These are phyloP conservation scores for Chloroclystis v-ata DNA, from an alignment of 2,888 invertebrate genomes.

Conservation along the genomic window DNA sequence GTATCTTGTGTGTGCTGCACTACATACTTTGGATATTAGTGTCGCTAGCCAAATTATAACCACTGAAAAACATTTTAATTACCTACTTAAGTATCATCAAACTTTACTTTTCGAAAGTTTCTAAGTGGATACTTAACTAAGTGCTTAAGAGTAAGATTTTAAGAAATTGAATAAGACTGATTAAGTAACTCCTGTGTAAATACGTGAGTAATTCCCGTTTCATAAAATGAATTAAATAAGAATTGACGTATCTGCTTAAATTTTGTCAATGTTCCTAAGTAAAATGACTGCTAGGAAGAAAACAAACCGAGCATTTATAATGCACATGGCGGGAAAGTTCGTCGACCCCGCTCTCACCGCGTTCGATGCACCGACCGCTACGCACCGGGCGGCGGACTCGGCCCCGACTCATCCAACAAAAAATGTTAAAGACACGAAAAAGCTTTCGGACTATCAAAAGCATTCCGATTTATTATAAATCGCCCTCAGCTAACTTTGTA, in stretches of 20 bases:
- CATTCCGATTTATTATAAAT: conserved; percentile 32
- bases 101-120: no score
- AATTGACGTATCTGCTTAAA: background rate
- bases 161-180: no score
- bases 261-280: background rate
- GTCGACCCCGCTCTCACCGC: conserved; percentile 72
- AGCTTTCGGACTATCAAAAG: conserved; percentile 31
- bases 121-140: no score
- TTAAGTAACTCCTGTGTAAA: no score
- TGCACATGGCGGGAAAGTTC: conserved; percentile 67
- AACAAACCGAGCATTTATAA: conserved; percentile 36
- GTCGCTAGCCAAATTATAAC: no score
- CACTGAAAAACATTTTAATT: no score
- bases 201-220: no score
- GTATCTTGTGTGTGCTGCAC: no score
- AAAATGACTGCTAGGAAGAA: conserved; percentile 13
- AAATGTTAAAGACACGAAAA: conserved; percentile 30
- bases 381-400: conserved; percentile 38
- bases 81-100: no score
- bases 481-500: conserved; percentile 28
- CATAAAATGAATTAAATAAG: no score
- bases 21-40: no score
- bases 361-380: conserved; percentile 70
- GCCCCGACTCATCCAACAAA: conserved; percentile 36
- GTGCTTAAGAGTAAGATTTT: no score